phyloP scores from a whole-genome alignment of 2,888 invertebrate species.

The Carpatolechia fugitivella region DNA sequence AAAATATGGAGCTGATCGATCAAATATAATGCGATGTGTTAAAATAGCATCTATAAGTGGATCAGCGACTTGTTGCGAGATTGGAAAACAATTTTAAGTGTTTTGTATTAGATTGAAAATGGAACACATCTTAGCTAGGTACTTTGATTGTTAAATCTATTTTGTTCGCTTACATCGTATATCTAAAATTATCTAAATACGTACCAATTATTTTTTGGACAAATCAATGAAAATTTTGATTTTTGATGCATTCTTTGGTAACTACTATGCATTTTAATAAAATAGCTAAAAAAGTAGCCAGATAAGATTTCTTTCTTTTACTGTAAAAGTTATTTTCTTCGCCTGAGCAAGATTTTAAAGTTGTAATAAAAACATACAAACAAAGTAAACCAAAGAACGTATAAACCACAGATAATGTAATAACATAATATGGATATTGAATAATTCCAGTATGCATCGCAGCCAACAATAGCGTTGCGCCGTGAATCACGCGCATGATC shows the following conservation, averaged over 20 bases:
- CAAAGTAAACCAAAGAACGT: slow-evolving; percentile 10
- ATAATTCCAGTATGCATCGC: slow-evolving; percentile 65
- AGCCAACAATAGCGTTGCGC: slow-evolving; percentile 73
- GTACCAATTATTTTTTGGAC: too few relatives aligned
- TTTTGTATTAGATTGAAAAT: slow-evolving; percentile 15
- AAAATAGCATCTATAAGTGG: slow-evolving; percentile 72
- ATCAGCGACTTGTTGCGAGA: slow-evolving; percentile 52
- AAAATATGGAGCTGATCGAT: slow-evolving; percentile 78
- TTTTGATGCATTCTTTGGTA: too few relatives aligned
- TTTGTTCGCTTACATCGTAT: neutral
- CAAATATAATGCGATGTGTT: slow-evolving; percentile 70
- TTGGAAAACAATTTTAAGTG: slow-evolving; percentile 26
- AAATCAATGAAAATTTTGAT: too few relatives aligned
- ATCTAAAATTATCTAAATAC: too few relatives aligned
- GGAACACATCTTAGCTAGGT: slow-evolving; percentile 3
- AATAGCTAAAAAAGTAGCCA: too few relatives aligned
- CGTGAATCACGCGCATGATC: slow-evolving; percentile 75
- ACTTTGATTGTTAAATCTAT: neutral
- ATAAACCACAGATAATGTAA: slow-evolving; percentile 24
- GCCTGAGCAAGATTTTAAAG: too few relatives aligned
- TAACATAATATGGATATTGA: slow-evolving; percentile 57
- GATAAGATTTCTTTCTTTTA: too few relatives aligned
- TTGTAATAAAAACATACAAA: too few relatives aligned
- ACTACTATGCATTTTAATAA: too few relatives aligned
- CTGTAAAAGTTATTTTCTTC: too few relatives aligned